These are phyloP conservation scores for Hyppa rectilinea DNA, from an alignment of 2,888 invertebrate genomes.

Conservation along the genomic window DNA sequence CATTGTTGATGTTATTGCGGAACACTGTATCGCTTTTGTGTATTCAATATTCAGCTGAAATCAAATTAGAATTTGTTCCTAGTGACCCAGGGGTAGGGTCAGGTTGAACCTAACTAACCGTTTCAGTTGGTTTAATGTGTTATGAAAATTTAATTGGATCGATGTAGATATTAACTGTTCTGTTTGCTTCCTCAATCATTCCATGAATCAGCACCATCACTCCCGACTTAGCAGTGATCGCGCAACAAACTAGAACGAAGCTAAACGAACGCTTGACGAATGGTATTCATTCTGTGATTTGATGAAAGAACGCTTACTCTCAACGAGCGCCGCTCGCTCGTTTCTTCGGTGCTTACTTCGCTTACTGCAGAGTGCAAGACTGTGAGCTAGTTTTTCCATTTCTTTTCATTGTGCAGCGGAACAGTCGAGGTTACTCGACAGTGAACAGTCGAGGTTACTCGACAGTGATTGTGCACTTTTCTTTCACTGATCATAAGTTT, in stretches of 20 bases:
- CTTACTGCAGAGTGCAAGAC: neutral
- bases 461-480: slow-evolving; percentile 8
- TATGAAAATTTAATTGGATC: neutral
- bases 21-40: slow-evolving; percentile 4
- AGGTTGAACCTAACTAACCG: neutral
- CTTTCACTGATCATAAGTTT: neutral
- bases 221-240: too few relatives aligned
- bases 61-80: neutral
- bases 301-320: slow-evolving; percentile 10
- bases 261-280: neutral
- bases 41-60: neutral
- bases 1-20: slow-evolving; percentile 10
- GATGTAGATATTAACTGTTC: neutral
- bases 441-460: slow-evolving; percentile 1
- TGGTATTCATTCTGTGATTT: slow-evolving; percentile 24
- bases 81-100: neutral
- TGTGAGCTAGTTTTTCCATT: slow-evolving; percentile 23
- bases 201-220: too few relatives aligned
- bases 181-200: neutral
- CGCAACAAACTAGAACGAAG: too few relatives aligned
- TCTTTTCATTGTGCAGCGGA: slow-evolving; percentile 18
- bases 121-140: neutral
- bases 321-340: neutral
- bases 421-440: slow-evolving; percentile 1
- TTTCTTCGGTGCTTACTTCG: neutral